Conservation (phyloP, 2,113 vertebrate species). For the Empidonax alnorum region DNA sequence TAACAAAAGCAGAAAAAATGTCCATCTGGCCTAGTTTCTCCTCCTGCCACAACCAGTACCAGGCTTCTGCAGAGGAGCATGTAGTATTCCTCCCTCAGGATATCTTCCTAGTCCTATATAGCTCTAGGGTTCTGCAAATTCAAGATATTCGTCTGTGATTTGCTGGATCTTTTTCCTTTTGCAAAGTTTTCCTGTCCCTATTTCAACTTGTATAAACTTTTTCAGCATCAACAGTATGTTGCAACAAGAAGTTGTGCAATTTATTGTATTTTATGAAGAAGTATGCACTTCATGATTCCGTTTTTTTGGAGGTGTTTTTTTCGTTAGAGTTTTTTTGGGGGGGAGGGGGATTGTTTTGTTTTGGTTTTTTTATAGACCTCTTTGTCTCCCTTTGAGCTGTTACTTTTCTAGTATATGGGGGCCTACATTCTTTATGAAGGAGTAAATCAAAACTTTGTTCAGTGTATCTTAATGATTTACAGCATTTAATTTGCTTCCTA, state of each 20-base stretch:
- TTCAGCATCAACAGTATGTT: neutral
- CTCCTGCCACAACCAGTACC: neutral
- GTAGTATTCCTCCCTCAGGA: neutral
- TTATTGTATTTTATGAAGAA: neutral
- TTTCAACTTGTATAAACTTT: neutral
- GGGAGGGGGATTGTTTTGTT: neutral
- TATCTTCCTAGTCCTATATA: neutral
- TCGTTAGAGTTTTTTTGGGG: neutral
- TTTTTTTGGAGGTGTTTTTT: neutral
- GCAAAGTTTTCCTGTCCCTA: neutral
- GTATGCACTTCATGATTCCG: neutral
- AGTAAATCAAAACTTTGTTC: neutral
- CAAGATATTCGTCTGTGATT: neutral
- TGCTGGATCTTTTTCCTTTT: neutral
- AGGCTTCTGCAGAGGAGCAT: rapidly evolving
- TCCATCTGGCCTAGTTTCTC: neutral
- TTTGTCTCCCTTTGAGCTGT: neutral
- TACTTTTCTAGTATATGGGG: neutral
- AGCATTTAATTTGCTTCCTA: neutral
- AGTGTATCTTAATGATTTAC: neutral
- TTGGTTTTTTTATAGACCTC: neutral
- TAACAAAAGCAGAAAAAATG: neutral
- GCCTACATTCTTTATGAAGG: neutral
- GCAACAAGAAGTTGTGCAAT: neutral
- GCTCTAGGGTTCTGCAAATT: neutral